A percentile compares a stretch with the other conserved stretches of the same genome.
Conservation (phyloP, 2,797 vertebrate species). For the Hippocampus kuda region DNA sequence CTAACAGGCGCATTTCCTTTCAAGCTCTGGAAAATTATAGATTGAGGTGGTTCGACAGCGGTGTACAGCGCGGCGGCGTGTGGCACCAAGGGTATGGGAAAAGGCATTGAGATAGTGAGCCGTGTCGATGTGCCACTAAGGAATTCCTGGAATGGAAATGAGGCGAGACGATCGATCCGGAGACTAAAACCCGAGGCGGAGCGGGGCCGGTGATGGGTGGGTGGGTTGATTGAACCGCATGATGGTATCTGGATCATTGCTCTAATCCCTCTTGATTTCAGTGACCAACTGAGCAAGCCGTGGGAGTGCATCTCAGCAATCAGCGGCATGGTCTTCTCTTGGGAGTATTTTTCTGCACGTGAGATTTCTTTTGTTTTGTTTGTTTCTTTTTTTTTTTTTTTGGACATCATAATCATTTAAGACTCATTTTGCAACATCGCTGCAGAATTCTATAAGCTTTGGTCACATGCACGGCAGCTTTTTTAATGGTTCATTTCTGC, state of each 20-base stretch:
- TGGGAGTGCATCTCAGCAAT: slow-evolving; percentile 4
- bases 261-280: slow-evolving; percentile 27
- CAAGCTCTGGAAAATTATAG: slow-evolving; percentile 40
- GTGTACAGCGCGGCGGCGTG: slow-evolving; percentile 34
- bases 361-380: background rate
- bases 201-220: slow-evolving; percentile 21
- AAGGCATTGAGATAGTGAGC: slow-evolving; percentile 42
- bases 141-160: slow-evolving; percentile 53
- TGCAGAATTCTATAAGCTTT: slow-evolving; percentile 9
- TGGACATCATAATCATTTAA: background rate
- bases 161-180: slow-evolving; percentile 44
- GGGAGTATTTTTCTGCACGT: background rate
- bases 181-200: slow-evolving; percentile 34
- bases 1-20: slow-evolving; percentile 40
- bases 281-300: slow-evolving; percentile 13
- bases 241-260: slow-evolving; percentile 38
- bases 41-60: slow-evolving; percentile 34
- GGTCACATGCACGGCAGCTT: slow-evolving; percentile 8
- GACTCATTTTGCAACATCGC: slow-evolving; percentile 7
- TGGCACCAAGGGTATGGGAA: slow-evolving; percentile 27
- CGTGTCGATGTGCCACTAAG: slow-evolving; percentile 34
- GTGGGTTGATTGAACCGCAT: slow-evolving; percentile 16
- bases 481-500: slow-evolving; percentile 13
- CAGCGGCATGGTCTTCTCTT: slow-evolving; percentile 2
- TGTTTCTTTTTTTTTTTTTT: background rate